These are phyloP conservation scores for Triops cancriformis DNA, from an alignment of 1,140 invertebrate species.

Conservation along the genomic window DNA sequence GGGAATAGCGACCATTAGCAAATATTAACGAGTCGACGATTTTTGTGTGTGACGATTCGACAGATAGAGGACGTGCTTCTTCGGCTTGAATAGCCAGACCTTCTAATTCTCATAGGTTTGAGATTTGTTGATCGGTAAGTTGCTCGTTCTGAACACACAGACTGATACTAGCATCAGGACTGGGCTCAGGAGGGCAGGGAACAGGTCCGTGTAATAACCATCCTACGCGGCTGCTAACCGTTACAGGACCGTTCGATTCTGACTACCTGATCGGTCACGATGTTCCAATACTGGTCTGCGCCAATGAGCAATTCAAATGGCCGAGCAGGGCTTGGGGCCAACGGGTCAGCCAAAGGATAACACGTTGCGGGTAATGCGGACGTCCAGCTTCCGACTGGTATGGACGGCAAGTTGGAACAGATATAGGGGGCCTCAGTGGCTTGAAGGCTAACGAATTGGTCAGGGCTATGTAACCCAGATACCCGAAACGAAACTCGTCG, in stretches of 20 bases:
- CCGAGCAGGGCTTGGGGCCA: too few relatives aligned
- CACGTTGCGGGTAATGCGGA: not conserved
- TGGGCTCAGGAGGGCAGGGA: not conserved
- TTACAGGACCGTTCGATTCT: not conserved
- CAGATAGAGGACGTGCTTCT: not conserved
- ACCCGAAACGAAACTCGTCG: not conserved
- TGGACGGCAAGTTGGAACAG: not conserved
- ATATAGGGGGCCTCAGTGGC: not conserved
- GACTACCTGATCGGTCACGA: not conserved
- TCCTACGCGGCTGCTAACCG: not conserved
- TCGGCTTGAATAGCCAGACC: not conserved
- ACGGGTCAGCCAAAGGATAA: not conserved
- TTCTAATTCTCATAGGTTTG: not conserved
- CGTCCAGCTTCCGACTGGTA: not conserved
- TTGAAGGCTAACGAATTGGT: not conserved
- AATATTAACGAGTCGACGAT: not conserved
- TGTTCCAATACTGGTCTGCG: not conserved
- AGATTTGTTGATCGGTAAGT: not conserved
- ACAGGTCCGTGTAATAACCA: not conserved
- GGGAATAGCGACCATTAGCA: constrained; percentile 13
- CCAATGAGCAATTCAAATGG: constrained; percentile 7
- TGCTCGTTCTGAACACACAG: not conserved
- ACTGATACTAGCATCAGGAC: not conserved
- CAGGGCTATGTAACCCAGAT: not conserved
- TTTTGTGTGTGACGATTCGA: constrained; percentile 3